Evolutionary conservation across 2,113 vertebrate species (phyloP), one percentile per base, ranked within the genome.

Genomic region (Speoplatyrhinus poulsoni): DNA sequence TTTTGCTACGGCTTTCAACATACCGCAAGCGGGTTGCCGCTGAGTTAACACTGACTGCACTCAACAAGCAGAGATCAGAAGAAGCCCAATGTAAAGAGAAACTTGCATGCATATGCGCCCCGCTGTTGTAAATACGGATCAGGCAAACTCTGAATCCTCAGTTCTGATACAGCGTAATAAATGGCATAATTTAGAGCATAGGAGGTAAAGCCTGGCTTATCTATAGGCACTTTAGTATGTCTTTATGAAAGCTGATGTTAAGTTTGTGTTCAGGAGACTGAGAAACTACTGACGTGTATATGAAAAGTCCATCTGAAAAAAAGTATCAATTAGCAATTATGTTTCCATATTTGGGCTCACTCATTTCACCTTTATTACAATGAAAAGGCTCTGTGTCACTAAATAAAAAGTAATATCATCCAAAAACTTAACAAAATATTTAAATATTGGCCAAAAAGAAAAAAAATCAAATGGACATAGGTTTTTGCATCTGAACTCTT

Each of bases 1-100:
- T 62, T 47, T 48, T 9, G n/a, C 17, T 63, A 46, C 12, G 19
- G 61, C 47, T 13, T 63, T n/a, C 16, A 47, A 62, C 41, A 10
- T 11, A 3, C 12, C 46, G 59, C 16, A 48, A 1, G 6, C 41
- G 36, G 12, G 58, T 5, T 60, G 12, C 58, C 9, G 58, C 9
- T 36, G 58, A 19, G 32, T n/a, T 16, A n/a, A 54, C 16, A n/a
- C 49, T 9, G 56, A 15, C 32, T 15, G 13, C 11, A 13, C 19
- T 65, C 56, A 32, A 49, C 12, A 15, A 36, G 16, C 3, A 13
- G 12, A 26, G 17, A 68, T 56, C 15, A 62, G 3, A 65, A 32
- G 9, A 15, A 65, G 33, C 67, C 12, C 36, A 47, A 61, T 17
- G 55, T 59, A 12, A 36, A 60, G 32, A 46, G 58, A 60, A 41